A percentile compares a stretch with the other conserved stretches of the same genome.
Evolutionary conservation across 2,113 vertebrate species (phyloP).

Genomic region (Thunnus maccoyii): DNA sequence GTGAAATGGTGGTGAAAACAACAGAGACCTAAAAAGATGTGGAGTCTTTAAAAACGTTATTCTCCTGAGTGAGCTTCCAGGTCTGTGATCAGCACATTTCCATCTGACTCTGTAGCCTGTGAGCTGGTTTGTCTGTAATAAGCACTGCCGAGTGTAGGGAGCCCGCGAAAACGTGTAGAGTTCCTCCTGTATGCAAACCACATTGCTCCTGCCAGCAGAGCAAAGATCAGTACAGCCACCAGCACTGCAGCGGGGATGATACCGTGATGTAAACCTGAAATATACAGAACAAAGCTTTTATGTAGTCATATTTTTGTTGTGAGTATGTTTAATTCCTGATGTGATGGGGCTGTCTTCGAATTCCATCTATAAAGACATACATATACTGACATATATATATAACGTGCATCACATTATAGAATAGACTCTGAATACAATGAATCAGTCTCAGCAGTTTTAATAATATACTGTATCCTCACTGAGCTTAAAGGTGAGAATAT

Average conservation of each 20-base stretch:
- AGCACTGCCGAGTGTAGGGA: conserved; percentile 78
- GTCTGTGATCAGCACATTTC: conserved; percentile 91
- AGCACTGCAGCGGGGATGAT: conserved; percentile 82
- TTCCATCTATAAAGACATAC: neutral
- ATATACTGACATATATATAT: neutral
- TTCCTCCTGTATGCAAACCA: conserved; percentile 89
- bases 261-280: conserved; percentile 86
- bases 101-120: conserved; percentile 86
- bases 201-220: conserved; percentile 78
- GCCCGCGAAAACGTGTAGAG: conserved; percentile 71
- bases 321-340: neutral
- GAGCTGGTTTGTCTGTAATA: conserved; percentile 87
- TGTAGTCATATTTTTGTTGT: neutral
- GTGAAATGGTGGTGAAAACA: conserved; percentile 8
- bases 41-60: neutral
- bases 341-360: neutral
- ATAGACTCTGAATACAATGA: neutral
- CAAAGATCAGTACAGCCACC: conserved; percentile 85
- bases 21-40: neutral
- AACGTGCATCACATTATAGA: neutral
- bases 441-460: neutral
- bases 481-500: conserved; percentile 7
- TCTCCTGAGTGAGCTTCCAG: conserved; percentile 86
- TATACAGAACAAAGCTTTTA: conserved; percentile 25
- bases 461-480: neutral